Percentiles rank a stretch among this genome's conserved stretches.
These are phyloP conservation scores for Lycocerus yunnanus DNA, from an alignment of 2,888 invertebrate species.

Conservation along the genomic window DNA sequence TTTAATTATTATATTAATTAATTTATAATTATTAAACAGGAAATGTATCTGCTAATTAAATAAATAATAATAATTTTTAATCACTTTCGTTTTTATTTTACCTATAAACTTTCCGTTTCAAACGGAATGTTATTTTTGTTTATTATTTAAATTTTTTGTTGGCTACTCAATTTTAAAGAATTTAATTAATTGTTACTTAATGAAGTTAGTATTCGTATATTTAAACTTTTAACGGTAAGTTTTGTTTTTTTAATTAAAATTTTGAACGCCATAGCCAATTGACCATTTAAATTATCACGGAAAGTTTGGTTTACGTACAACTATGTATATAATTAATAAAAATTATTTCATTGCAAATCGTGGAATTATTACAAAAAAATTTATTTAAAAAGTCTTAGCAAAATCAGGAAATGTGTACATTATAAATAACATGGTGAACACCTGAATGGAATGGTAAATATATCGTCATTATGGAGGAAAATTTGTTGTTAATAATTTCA, in stretches of 20 bases:
- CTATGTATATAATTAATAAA: background rate
- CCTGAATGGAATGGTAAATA: too few species aligned
- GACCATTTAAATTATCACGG: background rate
- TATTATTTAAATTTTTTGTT: background rate
- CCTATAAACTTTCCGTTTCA: background rate
- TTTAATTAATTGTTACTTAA: background rate
- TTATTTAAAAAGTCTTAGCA: background rate
- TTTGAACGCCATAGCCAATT: background rate
- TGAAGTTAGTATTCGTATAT: background rate
- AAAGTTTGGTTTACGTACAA: background rate
- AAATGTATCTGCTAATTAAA: background rate
- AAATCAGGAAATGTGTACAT: background rate
- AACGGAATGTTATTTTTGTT: background rate
- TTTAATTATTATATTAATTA: background rate
- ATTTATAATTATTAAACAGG: background rate
- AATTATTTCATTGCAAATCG: background rate
- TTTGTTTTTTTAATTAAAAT: background rate
- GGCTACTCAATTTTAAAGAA: background rate
- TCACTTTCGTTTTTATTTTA: background rate
- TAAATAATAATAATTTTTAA: background rate
- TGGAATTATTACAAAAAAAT: background rate
- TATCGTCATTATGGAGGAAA: background rate
- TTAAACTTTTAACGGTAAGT: background rate
- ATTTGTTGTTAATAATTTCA: background rate
- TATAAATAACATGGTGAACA: too few species aligned